phyloP scores from a whole-genome alignment of 2,888 invertebrate genomes.

The Coelopa pilipes region DNA sequence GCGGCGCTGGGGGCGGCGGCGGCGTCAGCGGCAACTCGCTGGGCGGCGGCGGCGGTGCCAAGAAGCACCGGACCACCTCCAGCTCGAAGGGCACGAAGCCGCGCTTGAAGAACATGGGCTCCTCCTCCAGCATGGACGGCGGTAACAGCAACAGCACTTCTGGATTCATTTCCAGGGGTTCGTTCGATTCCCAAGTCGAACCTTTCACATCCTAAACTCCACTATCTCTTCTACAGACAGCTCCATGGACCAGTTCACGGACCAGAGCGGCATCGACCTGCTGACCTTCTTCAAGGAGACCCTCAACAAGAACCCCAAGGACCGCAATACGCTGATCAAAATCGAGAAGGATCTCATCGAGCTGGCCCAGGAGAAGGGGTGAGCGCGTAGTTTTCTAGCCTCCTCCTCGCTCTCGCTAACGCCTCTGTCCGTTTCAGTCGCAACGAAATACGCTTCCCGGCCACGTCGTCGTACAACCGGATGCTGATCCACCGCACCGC shows the following conservation, averaged over 20 bases:
- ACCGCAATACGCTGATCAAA: constrained; percentile 84
- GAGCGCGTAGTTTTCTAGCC: constrained; percentile 56
- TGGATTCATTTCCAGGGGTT: constrained; percentile 71
- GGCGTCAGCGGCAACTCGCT: constrained; percentile 39
- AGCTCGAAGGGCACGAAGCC: constrained; percentile 66
- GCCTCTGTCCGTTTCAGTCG: constrained; percentile 68
- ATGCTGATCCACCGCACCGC: constrained; percentile 96
- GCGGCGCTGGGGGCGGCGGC: constrained; percentile 21
- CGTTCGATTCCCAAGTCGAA: constrained; percentile 40
- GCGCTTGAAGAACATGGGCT: constrained; percentile 65
- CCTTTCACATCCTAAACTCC: background rate
- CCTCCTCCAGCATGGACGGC: constrained; percentile 68
- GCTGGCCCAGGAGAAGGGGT: constrained; percentile 85
- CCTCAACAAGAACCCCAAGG: constrained; percentile 89
- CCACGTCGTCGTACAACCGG: constrained; percentile 94
- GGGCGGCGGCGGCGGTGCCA: constrained; percentile 51
- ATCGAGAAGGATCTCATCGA: constrained; percentile 88
- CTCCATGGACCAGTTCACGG: constrained; percentile 79
- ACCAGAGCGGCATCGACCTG: constrained; percentile 81
- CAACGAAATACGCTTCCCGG: constrained; percentile 85
- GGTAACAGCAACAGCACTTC: constrained; percentile 68
- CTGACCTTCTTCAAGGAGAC: constrained; percentile 90
- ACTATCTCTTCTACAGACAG: constrained; percentile 70
- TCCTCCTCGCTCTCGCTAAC: background rate
- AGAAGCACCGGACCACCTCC: constrained; percentile 65